Conservation (phyloP, 2,888 invertebrate genomes). For the Lasioglossum lativentre region DNA sequence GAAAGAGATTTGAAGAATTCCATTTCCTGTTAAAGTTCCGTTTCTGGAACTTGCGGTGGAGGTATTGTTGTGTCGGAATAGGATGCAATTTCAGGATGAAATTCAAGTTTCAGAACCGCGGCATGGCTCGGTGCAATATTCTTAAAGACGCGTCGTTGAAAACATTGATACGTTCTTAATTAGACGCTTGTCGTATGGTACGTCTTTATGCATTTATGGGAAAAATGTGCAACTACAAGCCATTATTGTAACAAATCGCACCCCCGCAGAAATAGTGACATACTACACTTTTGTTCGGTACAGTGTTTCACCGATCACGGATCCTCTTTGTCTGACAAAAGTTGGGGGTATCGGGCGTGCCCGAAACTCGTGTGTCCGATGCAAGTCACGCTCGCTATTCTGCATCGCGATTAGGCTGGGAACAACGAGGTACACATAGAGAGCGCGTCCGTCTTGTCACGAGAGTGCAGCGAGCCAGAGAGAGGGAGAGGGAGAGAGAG, state of each 20-base stretch:
- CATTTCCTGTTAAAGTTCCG: background rate
- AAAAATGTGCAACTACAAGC: too few species aligned
- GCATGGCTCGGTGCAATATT: background rate
- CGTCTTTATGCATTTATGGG: background rate
- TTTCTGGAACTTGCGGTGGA: background rate
- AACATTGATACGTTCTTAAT: background rate
- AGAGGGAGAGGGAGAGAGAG: background rate
- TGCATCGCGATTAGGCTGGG: conserved; percentile 4
- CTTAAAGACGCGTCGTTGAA: background rate
- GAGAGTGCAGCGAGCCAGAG: background rate
- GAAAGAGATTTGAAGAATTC: background rate
- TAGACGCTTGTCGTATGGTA: background rate
- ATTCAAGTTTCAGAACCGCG: background rate
- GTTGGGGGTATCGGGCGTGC: background rate
- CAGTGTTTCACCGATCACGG: background rate
- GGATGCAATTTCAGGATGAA: background rate
- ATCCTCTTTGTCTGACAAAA: background rate
- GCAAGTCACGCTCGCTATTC: conserved; percentile 6
- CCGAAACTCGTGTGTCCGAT: background rate
- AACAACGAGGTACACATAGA: background rate
- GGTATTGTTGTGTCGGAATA: background rate
- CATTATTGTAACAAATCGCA: too few species aligned
- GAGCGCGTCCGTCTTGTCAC: background rate
- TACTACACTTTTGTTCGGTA: background rate
- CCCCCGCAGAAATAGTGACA: too few species aligned